These are phyloP conservation scores for Vanessa cardui DNA, from an alignment of 2,888 invertebrate genomes.

Conservation along the genomic window DNA sequence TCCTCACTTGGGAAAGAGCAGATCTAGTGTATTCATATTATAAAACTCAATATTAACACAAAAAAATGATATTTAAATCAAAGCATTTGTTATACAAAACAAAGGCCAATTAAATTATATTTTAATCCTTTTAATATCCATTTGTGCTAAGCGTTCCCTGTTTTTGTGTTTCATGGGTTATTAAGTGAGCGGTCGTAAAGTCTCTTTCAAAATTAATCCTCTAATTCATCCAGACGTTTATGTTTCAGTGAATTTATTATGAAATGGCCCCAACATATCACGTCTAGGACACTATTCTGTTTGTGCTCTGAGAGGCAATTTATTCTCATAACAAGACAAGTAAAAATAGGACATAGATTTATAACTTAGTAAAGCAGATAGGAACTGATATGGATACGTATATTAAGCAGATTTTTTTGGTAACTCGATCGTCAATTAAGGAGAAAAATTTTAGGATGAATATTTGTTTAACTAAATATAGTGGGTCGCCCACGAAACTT, in stretches of 20 bases:
- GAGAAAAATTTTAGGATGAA: background rate
- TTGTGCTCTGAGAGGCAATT: constrained; percentile 57
- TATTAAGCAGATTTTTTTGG: too few species aligned
- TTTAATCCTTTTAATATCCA: constrained; percentile 26
- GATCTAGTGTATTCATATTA: too few species aligned
- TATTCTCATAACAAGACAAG: constrained; percentile 61
- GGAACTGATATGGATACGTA: background rate
- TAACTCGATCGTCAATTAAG: background rate
- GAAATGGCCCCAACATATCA: constrained; percentile 34
- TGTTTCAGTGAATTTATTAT: constrained; percentile 40
- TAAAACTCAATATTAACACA: too few species aligned
- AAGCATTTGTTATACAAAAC: background rate
- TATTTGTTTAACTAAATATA: too few species aligned
- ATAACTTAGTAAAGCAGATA: constrained; percentile 14
- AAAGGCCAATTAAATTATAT: constrained; percentile 1
- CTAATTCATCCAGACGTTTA: constrained; percentile 38
- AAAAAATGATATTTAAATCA: background rate
- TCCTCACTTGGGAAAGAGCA: too few species aligned
- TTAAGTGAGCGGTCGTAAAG: constrained; percentile 33
- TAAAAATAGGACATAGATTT: constrained; percentile 51
- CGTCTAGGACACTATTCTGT: constrained; percentile 53
- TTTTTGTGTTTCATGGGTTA: constrained; percentile 10
- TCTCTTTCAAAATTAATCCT: constrained; percentile 29
- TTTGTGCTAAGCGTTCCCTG: constrained; percentile 26
- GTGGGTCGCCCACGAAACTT: too few species aligned